phyloP scores from a whole-genome alignment of 2,113 vertebrate genomes.

The Bubo scandiacus region DNA sequence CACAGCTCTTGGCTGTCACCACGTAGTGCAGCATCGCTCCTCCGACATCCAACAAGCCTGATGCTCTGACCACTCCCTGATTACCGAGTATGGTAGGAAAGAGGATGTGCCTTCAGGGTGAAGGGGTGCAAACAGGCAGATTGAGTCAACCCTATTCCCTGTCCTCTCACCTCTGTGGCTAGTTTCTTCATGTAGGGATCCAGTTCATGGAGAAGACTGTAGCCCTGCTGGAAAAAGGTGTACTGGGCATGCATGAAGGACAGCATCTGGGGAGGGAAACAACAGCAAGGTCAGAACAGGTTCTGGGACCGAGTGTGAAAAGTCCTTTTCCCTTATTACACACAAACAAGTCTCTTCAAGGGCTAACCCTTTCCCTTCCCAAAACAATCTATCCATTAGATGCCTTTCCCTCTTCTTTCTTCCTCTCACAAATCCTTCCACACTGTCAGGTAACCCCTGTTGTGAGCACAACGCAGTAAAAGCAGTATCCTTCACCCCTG shows the following conservation, averaged over 20 bases:
- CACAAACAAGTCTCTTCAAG: neutral
- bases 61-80: neutral
- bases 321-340: neutral
- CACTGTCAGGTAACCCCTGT: neutral
- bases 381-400: neutral
- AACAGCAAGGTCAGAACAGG: neutral
- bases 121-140: neutral
- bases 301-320: neutral
- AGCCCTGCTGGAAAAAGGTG: conserved; percentile 95
- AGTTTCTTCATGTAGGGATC: conserved; percentile 97
- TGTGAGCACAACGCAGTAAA: neutral
- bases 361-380: neutral
- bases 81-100: neutral
- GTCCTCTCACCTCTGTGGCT: conserved; percentile 86
- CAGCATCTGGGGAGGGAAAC: conserved; percentile 82
- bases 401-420: neutral
- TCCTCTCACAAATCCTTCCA: neutral
- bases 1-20: neutral
- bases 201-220: conserved; percentile 89
- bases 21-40: neutral
- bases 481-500: neutral
- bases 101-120: neutral
- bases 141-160: neutral
- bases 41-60: neutral
- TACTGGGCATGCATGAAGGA: conserved; percentile 98